Conservation (phyloP, 2,113 vertebrate species). For the Antechinus stuartii region DNA sequence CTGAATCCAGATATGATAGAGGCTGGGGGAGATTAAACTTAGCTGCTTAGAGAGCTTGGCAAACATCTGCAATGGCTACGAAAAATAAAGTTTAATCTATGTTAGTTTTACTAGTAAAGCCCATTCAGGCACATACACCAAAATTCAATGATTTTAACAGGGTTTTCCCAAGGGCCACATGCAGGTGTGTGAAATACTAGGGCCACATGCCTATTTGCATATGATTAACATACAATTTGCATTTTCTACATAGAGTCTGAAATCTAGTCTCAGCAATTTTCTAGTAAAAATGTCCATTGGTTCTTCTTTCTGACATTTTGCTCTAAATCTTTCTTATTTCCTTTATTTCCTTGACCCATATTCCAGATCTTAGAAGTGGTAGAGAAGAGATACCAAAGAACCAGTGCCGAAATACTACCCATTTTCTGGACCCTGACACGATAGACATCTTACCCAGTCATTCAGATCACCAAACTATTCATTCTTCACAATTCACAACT, state of each 20-base stretch:
- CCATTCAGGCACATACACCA: constrained; percentile 1
- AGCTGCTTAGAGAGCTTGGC: constrained; percentile 51
- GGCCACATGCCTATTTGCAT: constrained; percentile 17
- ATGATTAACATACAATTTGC: constrained; percentile 47
- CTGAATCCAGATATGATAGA: constrained; percentile 35
- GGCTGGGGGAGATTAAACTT: constrained; percentile 55
- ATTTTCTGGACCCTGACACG: background rate
- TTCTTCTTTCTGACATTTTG: constrained; percentile 1
- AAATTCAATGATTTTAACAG: constrained; percentile 42
- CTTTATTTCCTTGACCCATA: background rate
- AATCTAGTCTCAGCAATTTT: constrained; percentile 46
- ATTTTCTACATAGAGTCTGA: background rate
- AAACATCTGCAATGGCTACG: constrained; percentile 34
- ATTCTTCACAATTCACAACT: background rate
- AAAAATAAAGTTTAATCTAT: constrained; percentile 58
- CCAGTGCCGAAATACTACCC: background rate
- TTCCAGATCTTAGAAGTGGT: background rate
- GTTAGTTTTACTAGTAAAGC: constrained; percentile 52
- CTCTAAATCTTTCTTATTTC: background rate
- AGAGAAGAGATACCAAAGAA: background rate
- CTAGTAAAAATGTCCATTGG: constrained; percentile 11
- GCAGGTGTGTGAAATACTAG: constrained; percentile 25
- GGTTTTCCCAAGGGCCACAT: constrained; percentile 48
- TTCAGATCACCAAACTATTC: background rate
- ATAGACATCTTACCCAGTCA: background rate